phyloP scores from a whole-genome alignment of 1,140 invertebrate genomes.

The Caenorhabditis latens region DNA sequence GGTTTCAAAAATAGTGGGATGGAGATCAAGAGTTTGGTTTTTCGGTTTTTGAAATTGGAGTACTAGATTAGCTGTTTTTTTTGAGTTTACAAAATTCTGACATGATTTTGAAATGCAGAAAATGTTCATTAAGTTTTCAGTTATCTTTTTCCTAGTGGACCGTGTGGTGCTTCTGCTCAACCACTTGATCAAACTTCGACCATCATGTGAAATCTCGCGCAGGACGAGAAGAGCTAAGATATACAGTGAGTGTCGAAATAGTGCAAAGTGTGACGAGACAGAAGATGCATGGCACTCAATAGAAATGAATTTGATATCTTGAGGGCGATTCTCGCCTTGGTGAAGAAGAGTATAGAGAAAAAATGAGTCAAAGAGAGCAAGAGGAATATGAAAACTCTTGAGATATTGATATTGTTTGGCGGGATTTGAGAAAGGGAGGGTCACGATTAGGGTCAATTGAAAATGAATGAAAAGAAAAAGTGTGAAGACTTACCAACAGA shows the following conservation, averaged over 20 bases:
- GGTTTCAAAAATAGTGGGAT: too few relatives aligned
- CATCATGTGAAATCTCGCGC: constrained; percentile 50
- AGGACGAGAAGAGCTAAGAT: constrained; percentile 6
- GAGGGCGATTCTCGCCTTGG: constrained; percentile 35
- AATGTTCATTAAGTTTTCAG: too few relatives aligned
- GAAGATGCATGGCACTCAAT: constrained; percentile 28
- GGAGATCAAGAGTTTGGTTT: background rate
- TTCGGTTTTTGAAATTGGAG: background rate
- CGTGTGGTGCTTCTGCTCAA: constrained; percentile 32
- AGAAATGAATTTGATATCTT: constrained; percentile 50
- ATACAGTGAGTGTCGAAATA: constrained; percentile 35
- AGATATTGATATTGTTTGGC: constrained; percentile 33
- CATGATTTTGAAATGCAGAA: too few relatives aligned
- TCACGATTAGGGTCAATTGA: background rate
- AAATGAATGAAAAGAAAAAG: background rate
- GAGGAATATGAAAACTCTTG: constrained; percentile 28
- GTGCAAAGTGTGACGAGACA: constrained; percentile 17
- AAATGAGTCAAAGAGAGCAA: background rate
- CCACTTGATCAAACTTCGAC: constrained; percentile 50
- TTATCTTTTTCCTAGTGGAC: background rate
- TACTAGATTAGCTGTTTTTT: too few relatives aligned
- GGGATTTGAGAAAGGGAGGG: too few relatives aligned
- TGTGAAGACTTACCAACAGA: constrained; percentile 65
- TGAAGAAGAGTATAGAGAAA: background rate
- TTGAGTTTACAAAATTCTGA: too few relatives aligned